Evolutionary conservation across 2,888 invertebrate genomes (phyloP), one percentile per base, ranked within the genome.

Genomic region (Phyllotreta striolata): DNA sequence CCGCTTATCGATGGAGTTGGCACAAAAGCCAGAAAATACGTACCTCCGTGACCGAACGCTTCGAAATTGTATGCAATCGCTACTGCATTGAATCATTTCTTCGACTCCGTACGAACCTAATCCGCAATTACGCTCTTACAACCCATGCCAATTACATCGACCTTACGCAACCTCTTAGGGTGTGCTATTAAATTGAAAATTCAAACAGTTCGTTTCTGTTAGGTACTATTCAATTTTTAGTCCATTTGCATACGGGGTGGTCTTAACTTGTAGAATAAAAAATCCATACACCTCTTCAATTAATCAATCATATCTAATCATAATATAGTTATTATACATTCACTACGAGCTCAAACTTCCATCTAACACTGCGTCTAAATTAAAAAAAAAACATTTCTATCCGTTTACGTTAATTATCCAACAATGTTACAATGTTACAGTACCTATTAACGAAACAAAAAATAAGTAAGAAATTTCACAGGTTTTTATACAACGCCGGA

Each of bases 11-110:
- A 67, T 61, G 40, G 44, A 67, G 62, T 62, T 63, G 62, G 65
- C 68, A 72, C 67, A 41, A 41, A 49, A 49, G 44, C 14, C 35
- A 49, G 68, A 70, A 70, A 24, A 69, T 68, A 64, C 66, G 69
- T 66, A 70, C 66, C 67, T 73, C 68, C 73, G 73, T 73, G 73
- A 71, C 70, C 69, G 64, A 66, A 64, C 68, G 64, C 62, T 70
- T 68, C 68, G 67, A 71, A 71, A 73, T 73, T 73, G 71, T 69
- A 71, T 70, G 69, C 69, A 70, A 70, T 68, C 57, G 70, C 71
- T 72, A 70, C 73, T 73, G 69, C 70, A 67, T 66, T 64, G 63
- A 62, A 65, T 65, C 62, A 59, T 49, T 47, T 47, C 44, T 44
- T 14, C 47, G 47, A 47, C 8, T 47, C 60, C 63, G 58, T 24